Conservation (phyloP, 2,888 invertebrate species). For the Hyles lineata region DNA sequence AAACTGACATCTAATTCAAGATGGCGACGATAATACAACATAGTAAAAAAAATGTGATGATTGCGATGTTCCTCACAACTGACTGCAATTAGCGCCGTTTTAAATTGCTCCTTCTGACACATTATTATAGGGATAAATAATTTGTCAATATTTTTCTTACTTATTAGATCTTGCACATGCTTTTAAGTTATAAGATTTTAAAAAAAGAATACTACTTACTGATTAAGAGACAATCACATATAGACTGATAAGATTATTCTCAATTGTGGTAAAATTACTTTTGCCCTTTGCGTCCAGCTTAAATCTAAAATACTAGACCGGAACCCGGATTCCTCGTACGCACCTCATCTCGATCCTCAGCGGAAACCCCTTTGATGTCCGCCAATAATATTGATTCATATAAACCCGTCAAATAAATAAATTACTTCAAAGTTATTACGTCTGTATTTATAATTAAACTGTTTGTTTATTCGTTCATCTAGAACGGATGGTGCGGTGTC, state of each 20-base stretch:
- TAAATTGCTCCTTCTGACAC: no score
- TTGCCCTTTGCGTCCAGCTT: neutral
- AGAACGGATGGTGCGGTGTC: constrained; percentile 42
- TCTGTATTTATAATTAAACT: constrained; percentile 61
- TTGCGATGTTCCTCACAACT: no score
- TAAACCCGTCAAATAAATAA: constrained; percentile 62
- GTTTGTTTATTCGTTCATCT: constrained; percentile 62
- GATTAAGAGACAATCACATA: neutral
- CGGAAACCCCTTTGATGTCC: constrained; percentile 63
- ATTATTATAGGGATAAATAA: no score
- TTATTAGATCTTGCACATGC: no score
- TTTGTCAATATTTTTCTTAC: no score
- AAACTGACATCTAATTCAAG: no score
- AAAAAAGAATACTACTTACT: no score
- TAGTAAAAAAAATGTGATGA: no score
- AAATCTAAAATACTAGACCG: neutral
- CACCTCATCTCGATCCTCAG: neutral
- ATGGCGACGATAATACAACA: no score
- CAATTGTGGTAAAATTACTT: neutral
- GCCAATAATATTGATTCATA: constrained; percentile 69
- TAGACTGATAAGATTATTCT: neutral
- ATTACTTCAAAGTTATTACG: constrained; percentile 50
- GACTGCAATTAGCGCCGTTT: no score
- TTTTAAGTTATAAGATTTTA: no score
- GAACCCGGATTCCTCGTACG: neutral